Base-by-base conservation (phyloP, 2,888 invertebrate species). In the Lithophane leautieri region DNA sequence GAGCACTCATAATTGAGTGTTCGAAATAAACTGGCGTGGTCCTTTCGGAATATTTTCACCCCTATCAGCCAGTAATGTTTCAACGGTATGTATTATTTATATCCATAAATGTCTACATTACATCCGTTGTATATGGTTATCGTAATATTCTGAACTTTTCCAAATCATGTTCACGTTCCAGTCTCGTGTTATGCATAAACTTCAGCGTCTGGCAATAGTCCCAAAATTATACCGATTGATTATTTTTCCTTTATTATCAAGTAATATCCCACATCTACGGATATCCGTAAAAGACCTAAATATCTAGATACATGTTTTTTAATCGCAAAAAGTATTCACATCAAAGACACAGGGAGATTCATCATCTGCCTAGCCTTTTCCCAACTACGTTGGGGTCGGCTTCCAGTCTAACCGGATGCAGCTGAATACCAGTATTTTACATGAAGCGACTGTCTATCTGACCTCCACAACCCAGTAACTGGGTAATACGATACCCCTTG, bases 41-140 rank as follows among this genome's bases (percentile, higher is more conserved):
- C 19, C 28, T n/a, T 69, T 67, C 12, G n/a, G n/a, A 77, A 79
- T 75, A 83, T 83, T 79, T 66, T 70, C 44, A 44, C 65, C 54
- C 68, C 52, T 78, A 73, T 76, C 70, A 76, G 25, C 19, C 0
- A 42, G 50, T 78, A 79, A 82, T 73, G 66, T 78, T 76, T 58
- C 61, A 62, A 58, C 67, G 50, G 14, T 16, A 74, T 80, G 19
- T 79, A 80, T 77, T 81, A 76, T 86, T 82, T 80, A 84, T 71
- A 65, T 58, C 28, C 52, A 73, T 61, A 67, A 61, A 73, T 70
- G 68, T 73, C n/a, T 63, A 66, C 62, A 54, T 58, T 63, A 54
- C 70, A 70, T 78, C 66, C 70, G 28, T 19, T 34, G 40, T 25
- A 44, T 70, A 70, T 71, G 73, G 40, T 56, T 65, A 67, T 70